These are phyloP conservation scores for Callyntrura guangdongensis DNA, from an alignment of 2,888 invertebrate species.

Conservation along the genomic window DNA sequence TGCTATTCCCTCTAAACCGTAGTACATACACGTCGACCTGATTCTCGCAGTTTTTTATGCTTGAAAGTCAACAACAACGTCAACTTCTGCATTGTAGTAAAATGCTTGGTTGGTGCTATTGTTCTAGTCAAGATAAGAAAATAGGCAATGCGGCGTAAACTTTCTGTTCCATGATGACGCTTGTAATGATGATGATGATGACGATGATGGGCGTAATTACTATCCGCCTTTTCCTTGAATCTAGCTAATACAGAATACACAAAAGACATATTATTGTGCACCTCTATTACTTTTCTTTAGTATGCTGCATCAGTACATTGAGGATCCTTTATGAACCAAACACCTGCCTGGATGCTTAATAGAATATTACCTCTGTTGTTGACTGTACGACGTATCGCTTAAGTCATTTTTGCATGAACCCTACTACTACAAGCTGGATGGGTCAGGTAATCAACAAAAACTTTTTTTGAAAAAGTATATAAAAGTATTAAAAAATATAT, in stretches of 20 bases:
- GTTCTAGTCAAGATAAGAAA: constrained; percentile 50
- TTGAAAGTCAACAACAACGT: constrained; percentile 36
- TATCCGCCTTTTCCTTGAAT: constrained; percentile 49
- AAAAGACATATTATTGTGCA: background rate
- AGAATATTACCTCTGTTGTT: too few species aligned
- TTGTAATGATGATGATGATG: constrained; percentile 26
- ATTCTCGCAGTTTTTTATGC: constrained; percentile 48
- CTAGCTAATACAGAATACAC: background rate
- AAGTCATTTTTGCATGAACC: background rate
- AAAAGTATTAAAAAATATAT: background rate
- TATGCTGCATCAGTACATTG: too few species aligned
- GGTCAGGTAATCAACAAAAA: too few species aligned
- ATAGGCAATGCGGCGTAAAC: constrained; percentile 68
- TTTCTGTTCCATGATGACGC: constrained; percentile 60
- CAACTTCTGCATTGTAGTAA: background rate
- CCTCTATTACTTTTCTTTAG: too few species aligned
- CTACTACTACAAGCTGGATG: background rate
- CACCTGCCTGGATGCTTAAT: too few species aligned
- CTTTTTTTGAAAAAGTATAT: too few species aligned
- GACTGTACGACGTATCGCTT: background rate
- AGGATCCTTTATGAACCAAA: too few species aligned
- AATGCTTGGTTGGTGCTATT: constrained; percentile 20
- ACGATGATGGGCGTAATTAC: constrained; percentile 59
- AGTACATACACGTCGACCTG: constrained; percentile 57
- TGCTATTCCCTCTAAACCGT: constrained; percentile 38